Conservation (phyloP, 2,888 invertebrate species). For the Cephus sareptanus region DNA sequence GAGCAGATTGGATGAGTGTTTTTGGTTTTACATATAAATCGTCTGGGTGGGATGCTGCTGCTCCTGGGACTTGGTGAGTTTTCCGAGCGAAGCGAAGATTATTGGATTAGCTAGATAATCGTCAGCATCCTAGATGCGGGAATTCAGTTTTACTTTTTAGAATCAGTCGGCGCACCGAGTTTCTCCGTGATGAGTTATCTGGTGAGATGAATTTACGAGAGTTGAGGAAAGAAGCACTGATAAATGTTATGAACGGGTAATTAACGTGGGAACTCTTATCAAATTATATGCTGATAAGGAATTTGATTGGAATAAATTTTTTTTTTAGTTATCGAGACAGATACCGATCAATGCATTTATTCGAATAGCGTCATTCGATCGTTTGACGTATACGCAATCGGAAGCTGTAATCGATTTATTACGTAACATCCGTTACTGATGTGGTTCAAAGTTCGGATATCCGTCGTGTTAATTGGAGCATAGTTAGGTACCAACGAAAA, state of each 20-base stretch:
- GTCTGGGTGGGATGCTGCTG: neutral
- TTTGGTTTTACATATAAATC: neutral
- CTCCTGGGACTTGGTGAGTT: neutral
- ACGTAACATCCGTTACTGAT: neutral
- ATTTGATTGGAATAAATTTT: neutral
- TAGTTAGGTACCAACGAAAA: neutral
- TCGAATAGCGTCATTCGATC: slow-evolving; percentile 27
- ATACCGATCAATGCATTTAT: slow-evolving; percentile 17
- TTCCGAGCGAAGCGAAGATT: neutral
- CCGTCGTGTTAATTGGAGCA: neutral
- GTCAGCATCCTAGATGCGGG: neutral
- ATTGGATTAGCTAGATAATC: neutral
- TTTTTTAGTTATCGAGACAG: neutral
- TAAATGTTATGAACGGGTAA: neutral
- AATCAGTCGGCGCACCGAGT: neutral
- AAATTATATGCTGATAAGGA: neutral
- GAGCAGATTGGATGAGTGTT: neutral
- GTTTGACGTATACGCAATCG: slow-evolving; percentile 27
- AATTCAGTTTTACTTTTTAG: neutral
- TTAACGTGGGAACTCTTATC: rapidly evolving
- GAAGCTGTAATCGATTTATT: neutral
- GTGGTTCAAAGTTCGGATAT: neutral
- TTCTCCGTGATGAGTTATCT: neutral
- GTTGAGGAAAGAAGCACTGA: neutral
- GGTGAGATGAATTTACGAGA: neutral